Base-by-base conservation (phyloP, 2,797 vertebrate genomes). In the Pogonophryne albipinna region DNA sequence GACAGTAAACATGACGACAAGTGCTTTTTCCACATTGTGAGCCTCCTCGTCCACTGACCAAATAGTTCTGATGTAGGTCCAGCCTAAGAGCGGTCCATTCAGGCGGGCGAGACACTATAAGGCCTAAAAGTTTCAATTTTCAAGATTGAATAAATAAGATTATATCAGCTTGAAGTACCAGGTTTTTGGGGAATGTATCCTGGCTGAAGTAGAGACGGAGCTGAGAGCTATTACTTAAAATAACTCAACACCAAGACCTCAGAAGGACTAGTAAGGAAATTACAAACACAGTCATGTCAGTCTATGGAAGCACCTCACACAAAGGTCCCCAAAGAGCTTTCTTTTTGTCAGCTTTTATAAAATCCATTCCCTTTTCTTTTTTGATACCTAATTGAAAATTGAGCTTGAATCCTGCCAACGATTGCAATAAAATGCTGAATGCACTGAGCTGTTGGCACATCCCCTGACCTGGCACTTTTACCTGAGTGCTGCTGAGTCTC, bases 111-210 rank as follows among this genome's bases (percentile, higher is more conserved):
- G 64, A 83, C 64, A 70, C 72, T 66, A 44, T 45, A 73, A 83
- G 80, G 79, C 70, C 80, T 57, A 57, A 74, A 76, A 27, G 86
- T 84, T 84, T 92, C 61, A 70, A 69, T 74, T 92, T 91, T 87
- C 84, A 78, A 71, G 72, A 86, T 83, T 85, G 76, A 79, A 88
- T 84, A 86, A 91, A 93, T 86, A 91, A 91, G 86, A 92, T 87
- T 45, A 61, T 81, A 90, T 89, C 89, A 77, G 79, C 76, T 68
- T 77, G 76, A 87, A 86, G 79, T 81, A 83, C 84, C 76, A 77
- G 73, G 83, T 89, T 92, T 91, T 92, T 91, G 71, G 38, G 71
- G 74, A 82, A 84, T 76, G 76, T 79, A 83, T 84, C 34, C 87
- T 83, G 84, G 84, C 87, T 79, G 74, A 69, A 64, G 41, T 53